Base-by-base conservation (phyloP, 2,888 invertebrate species). In the Linnaemya tessellans region DNA sequence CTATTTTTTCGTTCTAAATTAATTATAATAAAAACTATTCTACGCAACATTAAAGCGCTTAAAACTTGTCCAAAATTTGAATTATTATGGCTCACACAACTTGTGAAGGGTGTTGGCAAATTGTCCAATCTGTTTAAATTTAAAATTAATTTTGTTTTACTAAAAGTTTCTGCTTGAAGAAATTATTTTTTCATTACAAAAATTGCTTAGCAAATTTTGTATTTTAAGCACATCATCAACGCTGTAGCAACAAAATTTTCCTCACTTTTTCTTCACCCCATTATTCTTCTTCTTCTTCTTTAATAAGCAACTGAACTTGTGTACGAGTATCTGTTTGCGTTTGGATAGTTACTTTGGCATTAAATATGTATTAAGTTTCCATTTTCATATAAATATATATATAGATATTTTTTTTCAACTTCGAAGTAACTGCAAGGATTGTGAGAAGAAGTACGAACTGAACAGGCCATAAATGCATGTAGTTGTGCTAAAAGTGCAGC, bases 351-450 rank as follows among this genome's bases (percentile, higher is more conserved):
- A 68, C 54, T 79, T 79, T 67, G 22, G 41, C 62, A 73, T 79
- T 74, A 83, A 83, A 84, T 78, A 65, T 78, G 64, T 70, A 79
- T 84, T 79, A 79, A 74, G 62, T 84, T 79, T 68, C 64, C 11
- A 68, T 54, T 43, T 79, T 71, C 41, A 43, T 54, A 54, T 56
- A 3, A 11, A 11, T 64, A 54, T 56, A 30, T 30, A 30, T 30
- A 30, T 30, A 30, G 2, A 30, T 30, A 30, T 70, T 20, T 41
- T 7, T 41, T 41, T 51, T 43, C 20, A 64, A 65, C 70, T 56
- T 80, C 51, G 54, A 64, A 77, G 18, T 46, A 46, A 56, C 49
- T 65, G 49, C 11, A 18, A 60, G 70, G 9, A 46, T 60, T 43
- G 58, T 68, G 54, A 41, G 70, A 67, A 41, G 70, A 67, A 62